These are phyloP conservation scores for Nemapogon koenigi DNA, from an alignment of 2,888 invertebrate genomes.

Conservation along the genomic window DNA sequence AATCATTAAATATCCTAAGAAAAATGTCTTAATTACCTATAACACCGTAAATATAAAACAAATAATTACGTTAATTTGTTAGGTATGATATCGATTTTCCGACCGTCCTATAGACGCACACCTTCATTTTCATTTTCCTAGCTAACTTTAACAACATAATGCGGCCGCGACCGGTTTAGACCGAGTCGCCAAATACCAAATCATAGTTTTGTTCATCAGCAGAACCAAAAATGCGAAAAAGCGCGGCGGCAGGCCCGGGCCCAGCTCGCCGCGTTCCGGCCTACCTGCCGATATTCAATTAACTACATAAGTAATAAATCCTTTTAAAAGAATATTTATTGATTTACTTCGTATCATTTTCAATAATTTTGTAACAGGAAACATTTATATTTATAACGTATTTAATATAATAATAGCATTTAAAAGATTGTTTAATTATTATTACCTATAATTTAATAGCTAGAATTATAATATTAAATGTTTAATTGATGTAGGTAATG, in stretches of 20 bases:
- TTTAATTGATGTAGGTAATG: conserved; percentile 64
- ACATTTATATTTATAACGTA: conserved; percentile 67
- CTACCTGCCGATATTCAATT: conserved; percentile 61
- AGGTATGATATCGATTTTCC: conserved; percentile 63
- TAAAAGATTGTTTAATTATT: conserved; percentile 66
- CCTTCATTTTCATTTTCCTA: conserved; percentile 65
- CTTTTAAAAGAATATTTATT: conserved; percentile 62
- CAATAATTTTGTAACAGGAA: conserved; percentile 67
- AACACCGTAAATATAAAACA: conserved; percentile 66
- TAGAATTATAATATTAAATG: conserved; percentile 62
- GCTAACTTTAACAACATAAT: conserved; percentile 62
- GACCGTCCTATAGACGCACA: conserved; percentile 61
- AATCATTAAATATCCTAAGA: conserved; percentile 64
- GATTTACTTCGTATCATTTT: conserved; percentile 64
- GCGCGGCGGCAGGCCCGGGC: conserved; percentile 31
- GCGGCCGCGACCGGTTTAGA: conserved; percentile 41
- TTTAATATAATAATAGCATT: conserved; percentile 67
- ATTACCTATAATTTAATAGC: conserved; percentile 66
- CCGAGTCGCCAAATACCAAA: conserved; percentile 19
- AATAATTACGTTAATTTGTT: conserved; percentile 64
- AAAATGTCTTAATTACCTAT: conserved; percentile 65
- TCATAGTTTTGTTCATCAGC: conserved; percentile 29
- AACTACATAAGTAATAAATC: conserved; percentile 65
- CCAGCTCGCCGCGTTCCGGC: conserved; percentile 34
- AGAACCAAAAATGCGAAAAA: conserved; percentile 52